These are phyloP conservation scores for Silurus lanzhouensis DNA, from an alignment of 2,797 vertebrate species.

Conservation along the genomic window DNA sequence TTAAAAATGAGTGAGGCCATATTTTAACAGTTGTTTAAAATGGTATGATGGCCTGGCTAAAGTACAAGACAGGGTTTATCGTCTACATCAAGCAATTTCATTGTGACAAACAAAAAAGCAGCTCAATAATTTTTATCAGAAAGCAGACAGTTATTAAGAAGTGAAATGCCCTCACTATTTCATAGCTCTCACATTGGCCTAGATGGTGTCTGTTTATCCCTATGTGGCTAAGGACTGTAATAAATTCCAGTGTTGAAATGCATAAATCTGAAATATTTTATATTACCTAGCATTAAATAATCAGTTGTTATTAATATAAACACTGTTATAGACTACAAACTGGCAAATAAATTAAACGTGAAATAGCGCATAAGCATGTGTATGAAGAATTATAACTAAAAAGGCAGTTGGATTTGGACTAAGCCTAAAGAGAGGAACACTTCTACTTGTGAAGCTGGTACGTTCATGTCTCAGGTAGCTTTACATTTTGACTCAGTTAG, in stretches of 20 bases:
- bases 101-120: slow-evolving; percentile 37
- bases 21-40: slow-evolving; percentile 20
- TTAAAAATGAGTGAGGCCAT: background rate
- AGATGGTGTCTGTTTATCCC: slow-evolving; percentile 16
- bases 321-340: slow-evolving; percentile 35
- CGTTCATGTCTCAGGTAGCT: slow-evolving; percentile 44
- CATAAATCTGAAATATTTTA: slow-evolving; percentile 43
- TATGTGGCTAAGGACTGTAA: slow-evolving; percentile 33
- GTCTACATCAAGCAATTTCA: slow-evolving; percentile 12
- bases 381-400: slow-evolving; percentile 28
- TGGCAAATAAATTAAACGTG: slow-evolving; percentile 50
- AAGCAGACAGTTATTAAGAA: slow-evolving; percentile 25
- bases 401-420: slow-evolving; percentile 29
- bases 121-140: slow-evolving; percentile 12
- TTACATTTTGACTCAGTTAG: slow-evolving; percentile 30
- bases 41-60: slow-evolving; percentile 17
- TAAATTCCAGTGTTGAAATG: slow-evolving; percentile 57
- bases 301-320: slow-evolving; percentile 36
- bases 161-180: slow-evolving; percentile 36
- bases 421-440: slow-evolving; percentile 20
- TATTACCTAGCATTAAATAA: slow-evolving; percentile 47
- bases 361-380: slow-evolving; percentile 32
- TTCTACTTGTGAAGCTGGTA: slow-evolving; percentile 6
- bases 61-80: background rate
- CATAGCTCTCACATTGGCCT: slow-evolving; percentile 22